Conservation (phyloP, 2,113 vertebrate genomes). For the Channa argus region DNA sequence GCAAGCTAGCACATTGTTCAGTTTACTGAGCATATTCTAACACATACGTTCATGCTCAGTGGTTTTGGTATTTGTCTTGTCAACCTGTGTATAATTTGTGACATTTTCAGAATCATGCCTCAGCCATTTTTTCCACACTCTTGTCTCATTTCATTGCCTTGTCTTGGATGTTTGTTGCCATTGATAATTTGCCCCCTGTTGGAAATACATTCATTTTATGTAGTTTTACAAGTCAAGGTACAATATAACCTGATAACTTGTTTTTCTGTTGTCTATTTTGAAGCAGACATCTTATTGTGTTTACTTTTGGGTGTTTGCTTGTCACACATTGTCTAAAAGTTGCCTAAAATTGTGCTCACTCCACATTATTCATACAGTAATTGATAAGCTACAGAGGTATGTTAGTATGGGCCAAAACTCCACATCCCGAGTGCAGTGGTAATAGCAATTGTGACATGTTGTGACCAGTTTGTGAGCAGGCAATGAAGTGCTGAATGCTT, state of each 20-base stretch:
- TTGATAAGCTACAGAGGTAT: not conserved
- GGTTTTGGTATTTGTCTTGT: constrained; percentile 65
- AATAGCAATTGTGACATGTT: too few relatives aligned
- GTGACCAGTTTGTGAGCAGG: not conserved
- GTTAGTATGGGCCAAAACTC: too few relatives aligned
- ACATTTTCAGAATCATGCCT: constrained; percentile 33
- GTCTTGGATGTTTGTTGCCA: constrained; percentile 27
- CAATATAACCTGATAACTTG: not conserved
- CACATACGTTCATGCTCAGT: not conserved
- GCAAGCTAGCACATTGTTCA: not conserved
- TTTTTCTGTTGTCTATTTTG: constrained; percentile 5
- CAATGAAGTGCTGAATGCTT: too few relatives aligned
- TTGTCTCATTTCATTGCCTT: constrained; percentile 46
- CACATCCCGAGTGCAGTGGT: too few relatives aligned
- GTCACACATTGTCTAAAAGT: not conserved
- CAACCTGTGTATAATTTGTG: constrained; percentile 49
- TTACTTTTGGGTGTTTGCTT: constrained; percentile 1
- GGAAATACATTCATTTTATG: constrained; percentile 1
- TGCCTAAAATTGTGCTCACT: not conserved
- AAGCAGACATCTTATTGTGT: not conserved
- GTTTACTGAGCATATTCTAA: not conserved
- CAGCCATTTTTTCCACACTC: constrained; percentile 18
- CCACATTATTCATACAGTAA: not conserved
- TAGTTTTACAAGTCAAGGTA: constrained; percentile 16
- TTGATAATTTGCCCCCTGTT: constrained; percentile 29